Evolutionary conservation across 2,888 invertebrate species (phyloP).

Genomic region (Brassicogethes aeneus): DNA sequence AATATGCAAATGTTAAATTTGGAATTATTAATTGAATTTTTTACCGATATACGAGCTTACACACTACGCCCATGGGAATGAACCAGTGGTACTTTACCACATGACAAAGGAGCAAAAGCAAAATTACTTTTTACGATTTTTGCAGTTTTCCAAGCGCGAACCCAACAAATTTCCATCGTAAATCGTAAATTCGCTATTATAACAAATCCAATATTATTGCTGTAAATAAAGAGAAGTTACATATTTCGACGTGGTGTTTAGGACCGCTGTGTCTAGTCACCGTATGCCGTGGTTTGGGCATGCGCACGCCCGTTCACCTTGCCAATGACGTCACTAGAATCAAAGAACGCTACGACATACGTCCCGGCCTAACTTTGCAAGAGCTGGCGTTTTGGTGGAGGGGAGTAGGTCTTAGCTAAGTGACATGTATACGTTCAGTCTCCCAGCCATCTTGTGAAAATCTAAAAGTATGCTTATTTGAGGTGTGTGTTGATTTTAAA

Average conservation of each 20-base stretch:
- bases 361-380: constrained; percentile 9
- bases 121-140: too few relatives aligned
- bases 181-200: too few relatives aligned
- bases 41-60: too few relatives aligned
- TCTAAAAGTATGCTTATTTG: constrained; percentile 42
- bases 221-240: background rate
- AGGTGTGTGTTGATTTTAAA: constrained; percentile 41
- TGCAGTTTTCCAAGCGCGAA: too few relatives aligned
- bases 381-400: constrained; percentile 8
- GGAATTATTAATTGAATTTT: too few relatives aligned
- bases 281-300: constrained; percentile 1
- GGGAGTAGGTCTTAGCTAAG: constrained; percentile 27
- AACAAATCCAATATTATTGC: too few relatives aligned
- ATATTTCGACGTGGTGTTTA: background rate
- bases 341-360: constrained; percentile 26
- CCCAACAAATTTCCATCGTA: too few relatives aligned
- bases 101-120: too few relatives aligned
- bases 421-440: constrained; percentile 36
- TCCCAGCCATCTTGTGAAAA: constrained; percentile 42
- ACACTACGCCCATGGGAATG: constrained; percentile 9
- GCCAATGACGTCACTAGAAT: constrained; percentile 34
- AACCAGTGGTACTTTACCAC: constrained; percentile 5
- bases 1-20: too few relatives aligned
- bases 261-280: too few relatives aligned
- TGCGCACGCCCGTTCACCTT: constrained; percentile 32